A percentile compares a stretch with the other conserved stretches of the same genome.
Evolutionary conservation across 2,113 vertebrate genomes (phyloP).

Genomic region (Cyphomyrus plagiostoma): DNA sequence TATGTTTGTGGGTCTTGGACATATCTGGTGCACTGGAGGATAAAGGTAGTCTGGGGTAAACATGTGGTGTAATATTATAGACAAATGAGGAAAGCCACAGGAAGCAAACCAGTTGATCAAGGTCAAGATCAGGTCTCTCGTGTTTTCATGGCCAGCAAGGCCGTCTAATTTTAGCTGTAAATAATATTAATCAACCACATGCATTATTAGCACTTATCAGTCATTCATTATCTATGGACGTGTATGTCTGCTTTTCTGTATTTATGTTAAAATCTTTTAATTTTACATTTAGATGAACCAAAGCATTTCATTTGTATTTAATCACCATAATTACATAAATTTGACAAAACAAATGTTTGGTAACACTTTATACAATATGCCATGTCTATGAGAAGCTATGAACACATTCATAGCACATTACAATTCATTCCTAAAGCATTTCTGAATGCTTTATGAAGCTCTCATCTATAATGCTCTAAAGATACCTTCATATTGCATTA

Average conservation of each 20-base stretch:
- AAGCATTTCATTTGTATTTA: not conserved
- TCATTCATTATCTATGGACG: not conserved
- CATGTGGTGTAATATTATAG: not conserved
- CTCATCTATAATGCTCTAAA: not conserved
- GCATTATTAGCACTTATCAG: not conserved
- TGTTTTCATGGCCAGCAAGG: not conserved
- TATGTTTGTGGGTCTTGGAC: not conserved
- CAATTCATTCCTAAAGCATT: not conserved
- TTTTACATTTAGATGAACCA: not conserved
- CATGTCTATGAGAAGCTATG: not conserved
- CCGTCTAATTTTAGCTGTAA: conserved; percentile 3
- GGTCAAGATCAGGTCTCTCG: not conserved
- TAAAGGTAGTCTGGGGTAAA: not conserved
- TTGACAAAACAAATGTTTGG: not conserved
- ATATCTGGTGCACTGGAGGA: not conserved
- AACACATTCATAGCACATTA: not conserved
- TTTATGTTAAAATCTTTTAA: not conserved
- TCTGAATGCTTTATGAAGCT: not conserved
- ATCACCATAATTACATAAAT: not conserved
- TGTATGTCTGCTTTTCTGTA: not conserved
- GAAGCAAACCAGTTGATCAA: conserved; percentile 10
- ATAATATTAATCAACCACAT: not conserved
- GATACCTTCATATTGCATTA: not conserved
- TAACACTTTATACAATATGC: not conserved
- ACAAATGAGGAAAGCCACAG: not conserved